phyloP scores from a whole-genome alignment of 1,140 invertebrate genomes.

The Zaprionus camerounensis region DNA sequence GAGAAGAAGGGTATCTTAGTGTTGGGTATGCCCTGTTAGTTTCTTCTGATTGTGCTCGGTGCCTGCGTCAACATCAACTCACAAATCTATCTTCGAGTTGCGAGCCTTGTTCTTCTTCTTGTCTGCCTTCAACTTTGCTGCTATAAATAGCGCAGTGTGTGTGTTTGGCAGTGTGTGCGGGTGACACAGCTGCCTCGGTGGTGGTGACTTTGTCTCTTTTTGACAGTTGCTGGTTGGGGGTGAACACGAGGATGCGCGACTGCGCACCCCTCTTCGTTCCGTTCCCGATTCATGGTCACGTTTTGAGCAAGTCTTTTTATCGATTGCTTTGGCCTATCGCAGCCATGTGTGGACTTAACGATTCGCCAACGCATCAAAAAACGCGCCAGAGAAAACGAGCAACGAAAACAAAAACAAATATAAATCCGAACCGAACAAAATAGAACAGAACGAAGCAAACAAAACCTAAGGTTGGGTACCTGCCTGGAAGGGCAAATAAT shows the following conservation, averaged over 20 bases:
- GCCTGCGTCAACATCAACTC: conserved; percentile 32
- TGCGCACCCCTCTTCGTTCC: conserved; percentile 25
- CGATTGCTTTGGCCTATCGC: conserved; percentile 29
- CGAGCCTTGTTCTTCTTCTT: conserved; percentile 12
- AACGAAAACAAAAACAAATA: conserved; percentile 6
- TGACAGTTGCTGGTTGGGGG: conserved; percentile 36
- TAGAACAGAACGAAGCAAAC: conserved; percentile 24
- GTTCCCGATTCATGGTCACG: conserved; percentile 40
- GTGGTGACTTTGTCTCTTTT: conserved; percentile 36
- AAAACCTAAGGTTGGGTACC: conserved; percentile 20
- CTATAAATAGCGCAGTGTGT: conserved; percentile 32
- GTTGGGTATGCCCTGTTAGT: no score
- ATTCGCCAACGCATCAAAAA: conserved; percentile 33
- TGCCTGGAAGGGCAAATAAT: conserved; percentile 15
- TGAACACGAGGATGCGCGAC: conserved; percentile 42
- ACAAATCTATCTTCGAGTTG: conserved; percentile 56
- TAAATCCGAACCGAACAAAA: conserved; percentile 6
- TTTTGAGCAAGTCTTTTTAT: conserved; percentile 20
- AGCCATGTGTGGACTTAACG: background rate
- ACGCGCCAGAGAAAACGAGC: conserved; percentile 6
- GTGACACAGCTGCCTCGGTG: conserved; percentile 39
- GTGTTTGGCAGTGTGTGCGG: conserved; percentile 18
- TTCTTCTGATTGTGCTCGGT: background rate
- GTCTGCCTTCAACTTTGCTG: conserved; percentile 16
- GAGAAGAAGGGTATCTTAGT: no score